phyloP scores from a whole-genome alignment of 2,113 vertebrate species.

The Sigmodon hispidus region DNA sequence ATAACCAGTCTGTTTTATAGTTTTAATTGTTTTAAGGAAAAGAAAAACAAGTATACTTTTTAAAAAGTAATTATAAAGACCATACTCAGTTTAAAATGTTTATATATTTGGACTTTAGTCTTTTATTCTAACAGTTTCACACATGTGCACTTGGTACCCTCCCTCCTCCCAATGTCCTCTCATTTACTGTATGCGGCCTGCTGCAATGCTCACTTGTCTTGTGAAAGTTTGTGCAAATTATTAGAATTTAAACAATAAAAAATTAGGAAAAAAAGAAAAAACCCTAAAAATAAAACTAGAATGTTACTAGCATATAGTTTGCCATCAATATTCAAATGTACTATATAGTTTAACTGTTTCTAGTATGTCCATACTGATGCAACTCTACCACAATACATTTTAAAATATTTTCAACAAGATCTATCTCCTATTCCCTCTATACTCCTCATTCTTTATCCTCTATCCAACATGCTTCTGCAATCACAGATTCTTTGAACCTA shows the following conservation, averaged over 20 bases:
- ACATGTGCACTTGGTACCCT: neutral
- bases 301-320: neutral
- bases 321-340: neutral
- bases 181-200: neutral
- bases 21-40: neutral
- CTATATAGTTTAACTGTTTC: neutral
- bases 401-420: neutral
- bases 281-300: neutral
- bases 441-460: neutral
- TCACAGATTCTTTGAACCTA: neutral
- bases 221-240: neutral
- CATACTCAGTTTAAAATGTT: neutral
- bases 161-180: neutral
- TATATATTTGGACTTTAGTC: neutral
- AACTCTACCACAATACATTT: neutral
- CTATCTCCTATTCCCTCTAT: neutral
- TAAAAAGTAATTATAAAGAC: neutral
- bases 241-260: neutral
- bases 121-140: neutral
- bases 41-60: neutral
- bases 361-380: neutral
- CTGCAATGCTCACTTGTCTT: neutral
- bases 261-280: too few relatives aligned
- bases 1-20: conserved; percentile 7
- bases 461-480: neutral